phyloP scores from a whole-genome alignment of 2,797 vertebrate genomes.

The Myotis vivesi region DNA sequence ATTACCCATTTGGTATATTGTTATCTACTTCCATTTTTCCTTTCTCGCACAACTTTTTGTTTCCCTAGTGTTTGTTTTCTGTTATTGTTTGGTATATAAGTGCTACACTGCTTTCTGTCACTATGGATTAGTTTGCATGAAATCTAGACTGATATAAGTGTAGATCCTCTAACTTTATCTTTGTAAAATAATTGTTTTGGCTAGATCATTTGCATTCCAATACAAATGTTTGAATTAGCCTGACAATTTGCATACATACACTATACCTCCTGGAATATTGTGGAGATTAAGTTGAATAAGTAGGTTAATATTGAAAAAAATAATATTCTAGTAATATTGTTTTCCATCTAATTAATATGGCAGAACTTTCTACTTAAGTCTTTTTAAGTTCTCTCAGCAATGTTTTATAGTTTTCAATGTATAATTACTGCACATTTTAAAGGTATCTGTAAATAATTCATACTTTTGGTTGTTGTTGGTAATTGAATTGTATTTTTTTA shows the following conservation, averaged over 20 bases:
- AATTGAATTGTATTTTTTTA: slow-evolving; percentile 5
- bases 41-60: not conserved
- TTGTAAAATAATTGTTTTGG: not conserved
- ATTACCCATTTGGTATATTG: not conserved
- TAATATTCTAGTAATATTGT: not conserved
- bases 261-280: not conserved
- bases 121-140: not conserved
- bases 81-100: not conserved
- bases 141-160: not conserved
- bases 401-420: not conserved
- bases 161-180: not conserved
- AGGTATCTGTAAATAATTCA: slow-evolving; percentile 23
- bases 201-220: not conserved
- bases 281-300: not conserved
- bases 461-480: not conserved
- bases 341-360: not conserved
- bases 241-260: not conserved
- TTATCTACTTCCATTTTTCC: not conserved
- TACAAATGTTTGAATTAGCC: not conserved
- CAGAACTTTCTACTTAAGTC: not conserved
- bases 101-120: not conserved
- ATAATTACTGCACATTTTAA: not conserved
- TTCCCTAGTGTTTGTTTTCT: not conserved
- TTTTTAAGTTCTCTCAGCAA: slow-evolving; percentile 35
- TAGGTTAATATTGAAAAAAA: not conserved